These are phyloP conservation scores for Sinotaia quadrata DNA, from an alignment of 2,888 invertebrate species.

Conservation along the genomic window DNA sequence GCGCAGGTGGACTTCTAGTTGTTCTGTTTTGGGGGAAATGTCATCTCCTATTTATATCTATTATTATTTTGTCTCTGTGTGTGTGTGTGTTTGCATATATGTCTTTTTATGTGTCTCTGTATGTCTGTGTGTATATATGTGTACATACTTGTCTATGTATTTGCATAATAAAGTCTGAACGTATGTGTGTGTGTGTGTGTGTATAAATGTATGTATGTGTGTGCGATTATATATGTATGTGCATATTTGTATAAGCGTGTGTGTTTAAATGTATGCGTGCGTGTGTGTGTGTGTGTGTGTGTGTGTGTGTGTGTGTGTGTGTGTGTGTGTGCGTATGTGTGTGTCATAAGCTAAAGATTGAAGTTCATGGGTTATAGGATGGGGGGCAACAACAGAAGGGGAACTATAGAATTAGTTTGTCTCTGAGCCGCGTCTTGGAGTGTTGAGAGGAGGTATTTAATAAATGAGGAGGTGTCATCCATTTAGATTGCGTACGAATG, in stretches of 20 bases:
- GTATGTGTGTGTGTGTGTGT: background rate
- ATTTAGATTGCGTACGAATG: too few relatives aligned
- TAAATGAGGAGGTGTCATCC: too few relatives aligned
- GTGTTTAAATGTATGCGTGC: conserved; percentile 9
- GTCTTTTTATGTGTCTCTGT: background rate
- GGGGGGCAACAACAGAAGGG: too few relatives aligned
- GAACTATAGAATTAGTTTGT: too few relatives aligned
- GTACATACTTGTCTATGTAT: background rate
- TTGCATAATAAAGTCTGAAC: background rate
- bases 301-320: background rate
- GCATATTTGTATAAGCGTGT: background rate
- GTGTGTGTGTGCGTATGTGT: background rate
- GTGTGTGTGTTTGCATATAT: background rate
- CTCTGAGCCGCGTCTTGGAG: too few relatives aligned
- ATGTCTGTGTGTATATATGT: background rate
- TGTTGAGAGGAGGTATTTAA: too few relatives aligned
- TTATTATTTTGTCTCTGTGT: background rate
- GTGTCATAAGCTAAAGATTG: background rate
- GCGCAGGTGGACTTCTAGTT: too few relatives aligned
- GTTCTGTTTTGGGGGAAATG: too few relatives aligned
- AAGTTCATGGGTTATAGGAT: too few relatives aligned
- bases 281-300: conserved; percentile 16
- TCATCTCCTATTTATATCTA: background rate
- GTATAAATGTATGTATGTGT: conserved; percentile 10
- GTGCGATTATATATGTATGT: conserved; percentile 5